Evolutionary conservation across 2,113 vertebrate genomes (phyloP), one percentile per base, ranked within the genome.

Genomic region (Chamaetylas fuelleborni): DNA sequence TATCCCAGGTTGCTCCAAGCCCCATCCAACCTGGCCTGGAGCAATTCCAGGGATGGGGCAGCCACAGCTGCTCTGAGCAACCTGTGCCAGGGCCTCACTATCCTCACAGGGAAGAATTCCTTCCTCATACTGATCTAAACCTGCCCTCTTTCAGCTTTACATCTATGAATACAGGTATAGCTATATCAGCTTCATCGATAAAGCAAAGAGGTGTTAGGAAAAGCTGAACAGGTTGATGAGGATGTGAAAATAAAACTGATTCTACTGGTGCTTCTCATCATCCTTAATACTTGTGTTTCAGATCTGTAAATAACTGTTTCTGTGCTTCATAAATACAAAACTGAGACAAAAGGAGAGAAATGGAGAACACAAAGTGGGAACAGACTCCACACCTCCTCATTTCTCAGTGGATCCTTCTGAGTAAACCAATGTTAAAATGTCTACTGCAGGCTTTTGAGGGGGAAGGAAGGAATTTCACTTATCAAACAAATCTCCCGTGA

Each of bases 401-500:
- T 84, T 17, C 22, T 51, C 31, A 64, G 7, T 29, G 61, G 81
- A 34, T 61, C 23, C 33, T 79, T 71, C 61, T 38, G 57, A n/a
- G 31, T 43, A 67, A 92, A 60, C 24, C 0, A 2, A 15, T 28
- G 29, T 71, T 74, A 81, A 64, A 60, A 60, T 0, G 3, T 36
- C 51, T 16, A 22, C 51, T 71, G n/a, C n/a, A 34, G 48, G 31
- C 28, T 61, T 88, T 67, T 73, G 58, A 80, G 40, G 36, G 72
- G 70, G 13, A 45, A 71, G 77, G 69, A 74, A 81, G 51, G 36
- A 72, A 57, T 76, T 87, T 25, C 60, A 31, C 54, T 78, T 36
- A 66, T 92, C 78, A 89, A 62, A 65, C 40, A 91, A 82, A 87
- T 57, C 74, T 91, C 69, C 87, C 64, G 33, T 86, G 70, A 92